phyloP scores from a whole-genome alignment of 2,113 vertebrate species.

The Oreochromis aureus region DNA sequence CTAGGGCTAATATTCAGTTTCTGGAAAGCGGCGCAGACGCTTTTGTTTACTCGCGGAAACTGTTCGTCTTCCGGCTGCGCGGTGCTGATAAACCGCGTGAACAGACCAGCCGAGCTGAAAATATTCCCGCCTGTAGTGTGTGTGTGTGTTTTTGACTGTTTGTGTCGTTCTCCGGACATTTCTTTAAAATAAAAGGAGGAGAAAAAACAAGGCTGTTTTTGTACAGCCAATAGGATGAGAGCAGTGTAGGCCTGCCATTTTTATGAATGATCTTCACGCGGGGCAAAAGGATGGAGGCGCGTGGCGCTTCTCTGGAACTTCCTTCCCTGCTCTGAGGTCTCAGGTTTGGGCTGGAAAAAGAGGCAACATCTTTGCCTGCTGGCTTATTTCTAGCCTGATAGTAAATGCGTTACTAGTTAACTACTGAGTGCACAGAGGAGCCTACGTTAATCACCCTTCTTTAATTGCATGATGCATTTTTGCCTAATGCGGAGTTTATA shows the following conservation, averaged over 20 bases:
- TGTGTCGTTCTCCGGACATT: neutral
- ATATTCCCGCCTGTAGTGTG: neutral
- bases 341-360: neutral
- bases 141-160: neutral
- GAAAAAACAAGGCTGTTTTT: neutral
- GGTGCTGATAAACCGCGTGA: neutral
- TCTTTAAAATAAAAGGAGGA: neutral
- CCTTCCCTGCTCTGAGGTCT: neutral
- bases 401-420: neutral
- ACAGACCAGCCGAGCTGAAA: neutral
- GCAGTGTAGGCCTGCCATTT: slow-evolving; percentile 3
- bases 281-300: slow-evolving; percentile 20
- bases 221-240: neutral
- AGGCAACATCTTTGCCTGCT: neutral
- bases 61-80: neutral
- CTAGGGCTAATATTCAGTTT: neutral
- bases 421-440: neutral
- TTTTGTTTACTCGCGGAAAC: slow-evolving; percentile 13
- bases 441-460: neutral
- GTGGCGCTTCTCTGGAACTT: neutral
- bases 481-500: neutral
- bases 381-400: neutral
- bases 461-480: neutral
- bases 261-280: slow-evolving; percentile 50
- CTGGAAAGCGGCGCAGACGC: neutral